These are phyloP conservation scores for Dromaius novaehollandiae DNA, from an alignment of 2,113 vertebrate genomes.

Conservation along the genomic window DNA sequence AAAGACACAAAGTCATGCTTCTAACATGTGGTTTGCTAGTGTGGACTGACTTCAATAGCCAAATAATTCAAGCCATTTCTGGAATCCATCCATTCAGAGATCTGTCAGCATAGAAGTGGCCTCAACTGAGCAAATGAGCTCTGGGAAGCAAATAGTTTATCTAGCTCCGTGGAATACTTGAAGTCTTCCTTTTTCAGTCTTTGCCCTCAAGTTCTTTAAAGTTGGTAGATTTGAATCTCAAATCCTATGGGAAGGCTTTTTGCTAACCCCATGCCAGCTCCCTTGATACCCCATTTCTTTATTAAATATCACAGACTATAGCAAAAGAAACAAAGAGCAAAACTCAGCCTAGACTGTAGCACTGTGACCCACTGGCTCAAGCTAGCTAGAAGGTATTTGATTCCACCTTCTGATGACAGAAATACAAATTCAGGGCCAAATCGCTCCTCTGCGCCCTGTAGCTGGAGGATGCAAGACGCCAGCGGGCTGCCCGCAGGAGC, in stretches of 20 bases:
- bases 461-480: rapidly evolving
- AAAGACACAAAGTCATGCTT: conserved; percentile 31
- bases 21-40: not conserved
- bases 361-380: not conserved
- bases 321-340: not conserved
- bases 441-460: not conserved
- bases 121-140: not conserved
- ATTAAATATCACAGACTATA: not conserved
- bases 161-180: not conserved
- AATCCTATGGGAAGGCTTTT: not conserved
- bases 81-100: conserved; percentile 30
- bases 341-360: not conserved
- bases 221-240: not conserved
- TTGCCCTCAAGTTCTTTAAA: not conserved
- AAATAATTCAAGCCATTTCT: conserved; percentile 14
- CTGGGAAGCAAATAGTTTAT: not conserved
- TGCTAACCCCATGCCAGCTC: not conserved
- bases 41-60: conserved; percentile 31
- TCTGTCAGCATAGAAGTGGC: not conserved
- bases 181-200: not conserved
- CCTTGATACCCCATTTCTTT: not conserved
- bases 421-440: not conserved
- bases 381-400: not conserved
- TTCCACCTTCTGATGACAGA: not conserved
- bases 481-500: not conserved